phyloP scores from a whole-genome alignment of 1,140 invertebrate species.

The Lordiphosa mommai region DNA sequence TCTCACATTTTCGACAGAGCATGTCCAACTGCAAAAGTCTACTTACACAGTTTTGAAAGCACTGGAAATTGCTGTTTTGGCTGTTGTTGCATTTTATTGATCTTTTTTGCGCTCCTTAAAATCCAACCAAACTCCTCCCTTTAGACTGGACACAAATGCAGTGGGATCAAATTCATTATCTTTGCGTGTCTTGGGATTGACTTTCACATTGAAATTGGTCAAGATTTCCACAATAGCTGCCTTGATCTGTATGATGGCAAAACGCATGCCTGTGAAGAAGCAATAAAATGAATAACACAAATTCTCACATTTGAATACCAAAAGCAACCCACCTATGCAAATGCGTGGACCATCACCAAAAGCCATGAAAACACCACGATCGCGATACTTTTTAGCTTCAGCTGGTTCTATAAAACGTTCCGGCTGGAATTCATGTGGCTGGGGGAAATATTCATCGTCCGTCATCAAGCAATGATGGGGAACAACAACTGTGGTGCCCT shows the following conservation, averaged over 20 bases:
- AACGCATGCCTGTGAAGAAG: constrained; percentile 50
- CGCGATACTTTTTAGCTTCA: constrained; percentile 48
- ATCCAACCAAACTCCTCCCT: constrained; percentile 49
- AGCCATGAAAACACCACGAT: constrained; percentile 40
- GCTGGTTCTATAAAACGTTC: constrained; percentile 81
- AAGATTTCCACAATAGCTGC: constrained; percentile 57
- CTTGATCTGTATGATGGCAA: constrained; percentile 62
- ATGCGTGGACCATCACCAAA: constrained; percentile 67
- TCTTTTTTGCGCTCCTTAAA: constrained; percentile 18
- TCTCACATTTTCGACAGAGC: no score
- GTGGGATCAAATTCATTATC: constrained; percentile 46
- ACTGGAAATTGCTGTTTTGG: no score
- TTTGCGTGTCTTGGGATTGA: constrained; percentile 58
- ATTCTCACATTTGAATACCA: no score
- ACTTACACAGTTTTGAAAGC: no score
- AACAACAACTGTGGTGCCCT: constrained; percentile 81
- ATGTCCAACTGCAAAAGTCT: no score
- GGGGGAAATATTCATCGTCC: constrained; percentile 84
- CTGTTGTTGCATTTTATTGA: no score
- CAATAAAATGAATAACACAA: no score
- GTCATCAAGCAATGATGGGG: constrained; percentile 81
- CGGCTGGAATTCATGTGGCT: constrained; percentile 87
- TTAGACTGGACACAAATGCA: constrained; percentile 5
- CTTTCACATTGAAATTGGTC: constrained; percentile 45
- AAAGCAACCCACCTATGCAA: constrained; percentile 45